phyloP scores from a whole-genome alignment of 2,113 vertebrate genomes.

The Solea senegalensis region DNA sequence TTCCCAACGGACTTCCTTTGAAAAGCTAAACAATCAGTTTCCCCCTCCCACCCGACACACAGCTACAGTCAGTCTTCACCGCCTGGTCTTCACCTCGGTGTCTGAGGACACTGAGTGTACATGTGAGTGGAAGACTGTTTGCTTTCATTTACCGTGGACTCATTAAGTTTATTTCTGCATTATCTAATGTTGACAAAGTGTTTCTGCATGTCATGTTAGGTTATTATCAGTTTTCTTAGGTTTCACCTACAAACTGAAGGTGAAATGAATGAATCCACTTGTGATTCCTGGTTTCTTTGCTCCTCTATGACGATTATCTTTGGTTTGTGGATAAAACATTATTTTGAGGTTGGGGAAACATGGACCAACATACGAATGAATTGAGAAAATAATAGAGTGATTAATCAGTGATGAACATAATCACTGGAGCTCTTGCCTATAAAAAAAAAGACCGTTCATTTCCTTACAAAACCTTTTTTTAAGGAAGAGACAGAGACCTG shows the following conservation, averaged over 20 bases:
- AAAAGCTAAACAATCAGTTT: constrained; percentile 66
- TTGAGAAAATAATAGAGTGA: no score
- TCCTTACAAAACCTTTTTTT: no score
- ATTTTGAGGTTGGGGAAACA: no score
- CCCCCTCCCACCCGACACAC: constrained; percentile 20
- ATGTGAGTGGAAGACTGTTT: constrained; percentile 30
- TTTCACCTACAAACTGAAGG: not conserved
- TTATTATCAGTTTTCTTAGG: not conserved
- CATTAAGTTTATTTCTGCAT: constrained; percentile 17
- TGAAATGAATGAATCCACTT: not conserved
- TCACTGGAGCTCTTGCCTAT: no score
- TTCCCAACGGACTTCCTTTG: constrained; percentile 64
- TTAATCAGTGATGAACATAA: no score
- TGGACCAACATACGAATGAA: no score
- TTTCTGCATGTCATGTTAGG: not conserved
- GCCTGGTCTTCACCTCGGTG: not conserved
- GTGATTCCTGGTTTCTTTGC: no score
- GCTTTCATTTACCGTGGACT: constrained; percentile 26
- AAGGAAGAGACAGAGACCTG: no score
- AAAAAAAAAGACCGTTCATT: no score
- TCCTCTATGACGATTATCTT: no score
- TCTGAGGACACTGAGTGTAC: constrained; percentile 28
- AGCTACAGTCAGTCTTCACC: constrained; percentile 43
- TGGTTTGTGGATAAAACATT: no score
- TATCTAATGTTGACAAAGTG: not conserved